Evolutionary conservation across 2,113 vertebrate species (phyloP), one percentile per base, ranked within the genome.

Genomic region (Stigmatopora argus): DNA sequence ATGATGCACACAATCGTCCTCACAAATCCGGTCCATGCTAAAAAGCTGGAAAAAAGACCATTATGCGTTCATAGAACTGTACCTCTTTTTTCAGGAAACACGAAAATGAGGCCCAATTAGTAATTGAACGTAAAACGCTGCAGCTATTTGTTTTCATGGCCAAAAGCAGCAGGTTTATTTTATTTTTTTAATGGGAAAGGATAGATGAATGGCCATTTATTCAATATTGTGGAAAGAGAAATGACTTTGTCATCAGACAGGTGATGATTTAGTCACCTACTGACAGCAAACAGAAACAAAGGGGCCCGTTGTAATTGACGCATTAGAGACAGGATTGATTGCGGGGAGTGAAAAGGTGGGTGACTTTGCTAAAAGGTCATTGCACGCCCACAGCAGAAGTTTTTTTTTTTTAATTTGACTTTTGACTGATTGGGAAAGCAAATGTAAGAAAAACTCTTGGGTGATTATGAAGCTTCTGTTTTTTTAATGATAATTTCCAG

Each of bases 331-430:
- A 84, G 86, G 88, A 89, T 87, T 90, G 90, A 92, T 92, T 90
- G 81, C 82, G 88, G 41, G 23, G 80, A 83, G 83, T 71, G 72
- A 79, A 86, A 88, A 90, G 85, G 88, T 89, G 87, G 89, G 79
- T 76, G 88, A 91, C 89, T 90, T 88, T 88, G 85, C 86, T 85
- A 90, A 91, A 91, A 92, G 90, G 91, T 92, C 91, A 91, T 21
- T 62, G 81, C 83, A 83, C 14, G 18, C 48, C 48, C 86, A 87
- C 74, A 92, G 88, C 90, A 90, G 86, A 78, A 88, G 80, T 80
- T 85, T 81, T 73, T 80, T 78, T 66, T 78, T 26, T 67, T 52
- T 57, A 41, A 10, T 10, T 41, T 10, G 9, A 41, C 73, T 71
- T 56, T 68, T n/a, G 47, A 47, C 49, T 45, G 72, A 73, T 75